A percentile compares a stretch with the other conserved stretches of the same genome.
Conservation (phyloP, 1,140 invertebrate genomes). For the Orussus abietinus region DNA sequence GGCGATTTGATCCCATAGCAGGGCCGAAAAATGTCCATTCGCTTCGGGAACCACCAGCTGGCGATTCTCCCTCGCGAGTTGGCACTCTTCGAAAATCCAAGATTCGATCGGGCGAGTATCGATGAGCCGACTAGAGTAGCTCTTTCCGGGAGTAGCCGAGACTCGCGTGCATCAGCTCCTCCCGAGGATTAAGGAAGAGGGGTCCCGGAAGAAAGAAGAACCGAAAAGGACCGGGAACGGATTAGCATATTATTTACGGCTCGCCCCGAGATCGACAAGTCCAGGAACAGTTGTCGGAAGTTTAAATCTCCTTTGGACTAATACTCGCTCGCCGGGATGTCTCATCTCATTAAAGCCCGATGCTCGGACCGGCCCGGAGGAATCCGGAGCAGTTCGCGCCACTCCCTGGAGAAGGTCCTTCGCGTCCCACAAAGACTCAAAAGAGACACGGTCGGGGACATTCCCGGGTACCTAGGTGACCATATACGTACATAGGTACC, state of each 20-base stretch:
- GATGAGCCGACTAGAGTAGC: slow-evolving; percentile 13
- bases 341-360: slow-evolving; percentile 35
- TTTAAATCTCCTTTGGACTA: slow-evolving; percentile 46
- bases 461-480: no score
- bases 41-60: slow-evolving; percentile 14
- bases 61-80: slow-evolving; percentile 6
- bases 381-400: no score
- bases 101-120: slow-evolving; percentile 16
- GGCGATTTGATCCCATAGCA: not conserved
- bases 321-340: slow-evolving; percentile 36
- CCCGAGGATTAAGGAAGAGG: slow-evolving; percentile 16
- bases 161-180: no score
- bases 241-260: slow-evolving; percentile 50
- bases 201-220: slow-evolving; percentile 20
- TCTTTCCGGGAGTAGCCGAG: not conserved
- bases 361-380: no score
- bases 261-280: slow-evolving; percentile 29
- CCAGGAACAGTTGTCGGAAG: slow-evolving; percentile 41
- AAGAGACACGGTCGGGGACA: no score
- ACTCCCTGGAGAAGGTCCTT: no score
- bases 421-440: no score
- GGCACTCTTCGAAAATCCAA: slow-evolving; percentile 17
- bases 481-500: no score
- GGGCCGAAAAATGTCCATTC: not conserved
- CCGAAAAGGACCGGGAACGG: slow-evolving; percentile 25